phyloP scores from a whole-genome alignment of 1,140 invertebrate species.

The Drosophila triauraria region DNA sequence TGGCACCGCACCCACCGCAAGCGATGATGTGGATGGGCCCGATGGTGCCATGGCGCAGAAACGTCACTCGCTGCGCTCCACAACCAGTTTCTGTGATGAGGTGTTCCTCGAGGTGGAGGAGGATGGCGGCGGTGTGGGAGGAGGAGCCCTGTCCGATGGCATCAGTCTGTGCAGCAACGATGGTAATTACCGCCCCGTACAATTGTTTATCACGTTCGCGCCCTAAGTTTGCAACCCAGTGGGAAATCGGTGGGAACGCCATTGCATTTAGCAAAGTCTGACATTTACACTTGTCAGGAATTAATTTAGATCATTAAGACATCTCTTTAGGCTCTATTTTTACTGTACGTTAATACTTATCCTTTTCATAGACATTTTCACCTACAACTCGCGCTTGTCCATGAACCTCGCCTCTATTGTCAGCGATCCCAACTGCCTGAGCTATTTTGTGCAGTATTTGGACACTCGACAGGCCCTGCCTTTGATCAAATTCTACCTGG shows the following conservation, averaged over 20 bases:
- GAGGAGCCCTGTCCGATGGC: conserved; percentile 54
- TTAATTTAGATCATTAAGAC: not conserved
- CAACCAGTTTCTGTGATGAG: conserved; percentile 84
- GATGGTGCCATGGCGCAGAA: conserved; percentile 56
- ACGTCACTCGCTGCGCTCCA: conserved; percentile 77
- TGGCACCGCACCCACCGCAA: conserved; percentile 31
- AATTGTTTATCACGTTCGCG: conserved; percentile 34
- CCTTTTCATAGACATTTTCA: conserved; percentile 65
- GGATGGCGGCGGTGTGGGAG: conserved; percentile 20
- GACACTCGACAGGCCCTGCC: conserved; percentile 87
- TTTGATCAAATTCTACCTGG: conserved; percentile 90
- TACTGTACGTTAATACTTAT: not conserved
- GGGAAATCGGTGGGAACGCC: not conserved
- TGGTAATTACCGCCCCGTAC: conserved; percentile 56
- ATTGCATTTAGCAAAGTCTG: not conserved
- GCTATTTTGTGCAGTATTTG: conserved; percentile 91
- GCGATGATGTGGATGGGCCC: conserved; percentile 55
- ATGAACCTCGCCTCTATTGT: conserved; percentile 89
- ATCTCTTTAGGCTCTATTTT: not conserved
- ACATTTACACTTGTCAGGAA: not conserved
- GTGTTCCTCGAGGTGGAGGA: conserved; percentile 69
- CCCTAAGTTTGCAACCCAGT: not conserved
- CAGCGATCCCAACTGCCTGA: conserved; percentile 89
- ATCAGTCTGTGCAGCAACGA: conserved; percentile 68
- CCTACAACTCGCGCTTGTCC: conserved; percentile 75